Base-by-base conservation (phyloP, 1,140 invertebrate genomes). In the Patella vulgata region DNA sequence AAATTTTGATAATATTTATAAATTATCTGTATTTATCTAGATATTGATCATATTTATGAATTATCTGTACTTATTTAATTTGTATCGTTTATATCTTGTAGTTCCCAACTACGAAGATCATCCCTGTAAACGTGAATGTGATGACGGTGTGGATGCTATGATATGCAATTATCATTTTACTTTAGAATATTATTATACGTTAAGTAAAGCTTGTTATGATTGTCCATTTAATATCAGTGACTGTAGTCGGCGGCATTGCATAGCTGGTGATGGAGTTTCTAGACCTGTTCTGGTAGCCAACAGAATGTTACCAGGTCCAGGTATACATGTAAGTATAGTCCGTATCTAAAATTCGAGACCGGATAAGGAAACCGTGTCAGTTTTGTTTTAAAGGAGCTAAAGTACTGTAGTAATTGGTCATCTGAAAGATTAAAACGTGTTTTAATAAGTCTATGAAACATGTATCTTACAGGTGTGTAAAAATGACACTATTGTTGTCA, bases 141-240 rank as follows among this genome's bases (percentile, higher is more conserved):
- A 91, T 33, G 91, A 94, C 71, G 84, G 83, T 40, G 85, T 79
- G 2, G 73, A 84, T 14, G 85, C 87, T 0, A 89, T 89, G 88
- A 84, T 86, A 11, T 93, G 92, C 67, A 81, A 87, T 44, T 94
- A 92, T 74, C 82, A 87, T 60, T 93, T n/a, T n/a, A n/a, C n/a
- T n/a, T n/a, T n/a, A n/a, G n/a, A n/a, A n/a, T n/a, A n/a, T n/a
- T n/a, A n/a, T 93, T 71, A 84, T n/a, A n/a, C n/a, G n/a, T n/a
- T n/a, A n/a, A n/a, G n/a, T n/a, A n/a, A 94, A 81, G 93, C 94
- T 0, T 96, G 94, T 74, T 93, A 88, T 73, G 84, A 91, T 70
- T 97, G 94, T 78, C 93, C 93, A 0, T 87, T 83, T 36, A 92
- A 92, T 74, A 67, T 83, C 0, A 88, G 88, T 0, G 92, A 96